Conservation (phyloP, 2,888 invertebrate species). For the Teleiodes luculella region DNA sequence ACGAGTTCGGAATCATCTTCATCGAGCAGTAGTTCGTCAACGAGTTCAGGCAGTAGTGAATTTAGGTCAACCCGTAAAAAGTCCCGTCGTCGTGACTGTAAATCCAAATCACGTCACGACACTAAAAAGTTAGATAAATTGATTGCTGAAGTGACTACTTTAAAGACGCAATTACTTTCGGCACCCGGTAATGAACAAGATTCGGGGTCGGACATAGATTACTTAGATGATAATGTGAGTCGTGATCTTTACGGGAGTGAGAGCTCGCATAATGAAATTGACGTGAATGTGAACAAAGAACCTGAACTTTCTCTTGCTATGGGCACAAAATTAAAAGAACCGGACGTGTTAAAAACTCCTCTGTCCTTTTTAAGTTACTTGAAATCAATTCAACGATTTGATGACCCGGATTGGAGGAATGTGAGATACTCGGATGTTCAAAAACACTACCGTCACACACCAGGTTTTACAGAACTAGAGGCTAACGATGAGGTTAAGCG, state of each 20-base stretch:
- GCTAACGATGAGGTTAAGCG: slow-evolving; percentile 11
- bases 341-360: slow-evolving; percentile 18
- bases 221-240: not conserved
- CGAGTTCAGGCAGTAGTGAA: not conserved
- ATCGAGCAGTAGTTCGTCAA: not conserved
- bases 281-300: not conserved
- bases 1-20: not conserved
- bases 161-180: not conserved
- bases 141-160: not conserved
- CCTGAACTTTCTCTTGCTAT: slow-evolving; percentile 2
- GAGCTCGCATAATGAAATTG: not conserved
- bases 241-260: not conserved
- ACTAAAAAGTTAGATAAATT: not conserved
- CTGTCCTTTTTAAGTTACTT: slow-evolving; percentile 14
- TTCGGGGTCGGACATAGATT: not conserved
- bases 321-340: slow-evolving; percentile 21
- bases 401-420: slow-evolving; percentile 16
- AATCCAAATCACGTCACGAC: not conserved
- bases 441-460: slow-evolving; percentile 20
- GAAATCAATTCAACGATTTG: slow-evolving; percentile 18
- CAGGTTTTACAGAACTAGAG: slow-evolving; percentile 13
- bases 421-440: slow-evolving; percentile 22
- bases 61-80: not conserved
- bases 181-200: not conserved
- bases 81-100: not conserved